These are phyloP conservation scores for Atractosteus spatula DNA, from an alignment of 2,113 vertebrate genomes.

Conservation along the genomic window DNA sequence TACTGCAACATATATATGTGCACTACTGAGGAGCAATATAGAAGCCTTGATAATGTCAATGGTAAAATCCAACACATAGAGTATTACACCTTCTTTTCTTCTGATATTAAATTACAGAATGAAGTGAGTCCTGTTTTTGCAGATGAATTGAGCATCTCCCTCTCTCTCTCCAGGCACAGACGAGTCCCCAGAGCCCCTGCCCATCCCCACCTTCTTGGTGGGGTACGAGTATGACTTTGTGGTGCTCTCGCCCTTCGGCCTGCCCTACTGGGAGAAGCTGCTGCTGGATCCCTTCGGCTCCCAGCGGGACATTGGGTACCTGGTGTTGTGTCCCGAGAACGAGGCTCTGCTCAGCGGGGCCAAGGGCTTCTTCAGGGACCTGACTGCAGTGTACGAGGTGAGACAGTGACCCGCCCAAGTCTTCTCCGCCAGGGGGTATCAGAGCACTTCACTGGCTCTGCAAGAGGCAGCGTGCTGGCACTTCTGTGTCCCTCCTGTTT, in stretches of 20 bases:
- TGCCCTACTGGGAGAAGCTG: constrained; percentile 97
- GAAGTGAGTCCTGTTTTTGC: too few species aligned
- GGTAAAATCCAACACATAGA: too few species aligned
- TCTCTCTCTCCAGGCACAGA: constrained; percentile 80
- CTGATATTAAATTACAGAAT: too few species aligned
- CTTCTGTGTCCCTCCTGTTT: background rate
- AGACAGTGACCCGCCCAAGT: background rate
- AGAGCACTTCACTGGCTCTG: too few species aligned
- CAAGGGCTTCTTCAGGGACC: constrained; percentile 92
- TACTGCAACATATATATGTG: too few species aligned
- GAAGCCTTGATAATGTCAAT: too few species aligned
- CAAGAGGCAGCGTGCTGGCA: too few species aligned
- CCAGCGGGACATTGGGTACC: constrained; percentile 92
- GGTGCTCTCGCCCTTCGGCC: constrained; percentile 94
- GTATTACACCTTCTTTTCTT: too few species aligned
- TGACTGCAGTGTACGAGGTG: constrained; percentile 96
- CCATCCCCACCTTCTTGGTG: constrained; percentile 96
- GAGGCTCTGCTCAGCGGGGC: constrained; percentile 94
- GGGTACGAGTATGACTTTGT: constrained; percentile 96
- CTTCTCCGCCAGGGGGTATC: too few species aligned
- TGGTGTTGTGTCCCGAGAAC: constrained; percentile 95
- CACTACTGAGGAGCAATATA: too few species aligned
- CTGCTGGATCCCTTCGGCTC: constrained; percentile 94
- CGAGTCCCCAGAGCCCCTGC: constrained; percentile 96
- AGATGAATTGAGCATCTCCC: too few species aligned